Percentiles rank a stretch among this genome's conserved stretches.
Evolutionary conservation across 2,888 invertebrate species (phyloP).

Genomic region (Schizotus pectinicornis): DNA sequence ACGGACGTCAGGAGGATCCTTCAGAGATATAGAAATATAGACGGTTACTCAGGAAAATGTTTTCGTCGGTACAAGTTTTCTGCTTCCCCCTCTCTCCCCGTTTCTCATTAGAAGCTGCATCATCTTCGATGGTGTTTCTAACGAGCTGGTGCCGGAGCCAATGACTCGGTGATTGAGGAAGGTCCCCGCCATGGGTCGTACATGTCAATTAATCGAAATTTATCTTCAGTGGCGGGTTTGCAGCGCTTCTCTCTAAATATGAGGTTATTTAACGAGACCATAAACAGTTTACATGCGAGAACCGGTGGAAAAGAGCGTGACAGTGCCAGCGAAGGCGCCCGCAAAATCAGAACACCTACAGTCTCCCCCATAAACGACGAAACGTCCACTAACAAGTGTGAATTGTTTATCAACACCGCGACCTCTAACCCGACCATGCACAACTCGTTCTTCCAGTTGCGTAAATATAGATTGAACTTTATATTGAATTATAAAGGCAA

Average conservation of each 20-base stretch:
- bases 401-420: conserved; percentile 20
- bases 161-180: too few relatives aligned
- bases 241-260: conserved; percentile 13
- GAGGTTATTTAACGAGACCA: conserved; percentile 20
- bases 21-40: too few relatives aligned
- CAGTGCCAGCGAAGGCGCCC: conserved; percentile 11
- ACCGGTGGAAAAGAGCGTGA: conserved; percentile 15
- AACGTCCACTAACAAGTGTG: conserved; percentile 31
- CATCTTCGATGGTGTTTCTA: too few relatives aligned
- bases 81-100: too few relatives aligned
- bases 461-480: background rate
- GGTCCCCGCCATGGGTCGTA: conserved; percentile 12
- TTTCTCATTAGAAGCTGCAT: too few relatives aligned
- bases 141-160: too few relatives aligned
- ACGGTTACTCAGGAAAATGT: too few relatives aligned
- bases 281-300: conserved; percentile 18
- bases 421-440: background rate
- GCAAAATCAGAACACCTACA: conserved; percentile 36
- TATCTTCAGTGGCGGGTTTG: conserved; percentile 10
- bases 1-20: too few relatives aligned
- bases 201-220: conserved; percentile 27
- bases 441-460: background rate
- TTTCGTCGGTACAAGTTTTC: too few relatives aligned
- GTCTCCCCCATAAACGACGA: conserved; percentile 32
- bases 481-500: background rate